Evolutionary conservation across 2,113 vertebrate species (phyloP).

Genomic region (Leucoraja erinaceus): DNA sequence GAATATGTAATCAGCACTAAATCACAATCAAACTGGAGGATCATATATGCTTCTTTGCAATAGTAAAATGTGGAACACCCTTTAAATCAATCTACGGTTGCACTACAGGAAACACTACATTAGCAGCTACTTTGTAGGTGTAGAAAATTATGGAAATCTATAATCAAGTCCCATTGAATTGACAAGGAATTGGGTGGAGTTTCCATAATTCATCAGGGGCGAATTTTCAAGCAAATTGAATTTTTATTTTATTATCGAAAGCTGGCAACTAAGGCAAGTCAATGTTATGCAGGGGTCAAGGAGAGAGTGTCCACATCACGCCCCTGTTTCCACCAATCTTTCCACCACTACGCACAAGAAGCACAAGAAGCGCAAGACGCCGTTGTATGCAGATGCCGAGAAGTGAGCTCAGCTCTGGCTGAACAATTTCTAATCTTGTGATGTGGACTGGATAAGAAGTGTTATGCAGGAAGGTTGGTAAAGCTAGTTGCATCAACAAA

Average conservation of each 20-base stretch:
- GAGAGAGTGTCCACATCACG: too few species aligned
- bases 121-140: background rate
- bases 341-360: too few species aligned
- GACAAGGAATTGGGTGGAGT: background rate
- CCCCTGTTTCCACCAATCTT: too few species aligned
- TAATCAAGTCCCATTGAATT: background rate
- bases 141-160: background rate
- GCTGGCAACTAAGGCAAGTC: background rate
- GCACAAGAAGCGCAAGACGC: too few species aligned
- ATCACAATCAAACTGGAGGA: background rate
- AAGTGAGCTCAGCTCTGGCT: too few species aligned
- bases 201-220: background rate
- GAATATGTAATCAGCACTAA: background rate
- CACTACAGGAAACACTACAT: background rate
- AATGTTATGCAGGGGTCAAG: background rate
- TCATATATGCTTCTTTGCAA: background rate
- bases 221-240: background rate
- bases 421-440: too few species aligned
- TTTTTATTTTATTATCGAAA: background rate
- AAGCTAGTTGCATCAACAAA: background rate
- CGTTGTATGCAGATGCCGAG: too few species aligned
- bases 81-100: too few species aligned
- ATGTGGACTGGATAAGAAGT: too few species aligned
- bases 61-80: background rate
- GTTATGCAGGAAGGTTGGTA: background rate